phyloP scores from a whole-genome alignment of 2,888 invertebrate genomes.

The Ypsolopha sequella region DNA sequence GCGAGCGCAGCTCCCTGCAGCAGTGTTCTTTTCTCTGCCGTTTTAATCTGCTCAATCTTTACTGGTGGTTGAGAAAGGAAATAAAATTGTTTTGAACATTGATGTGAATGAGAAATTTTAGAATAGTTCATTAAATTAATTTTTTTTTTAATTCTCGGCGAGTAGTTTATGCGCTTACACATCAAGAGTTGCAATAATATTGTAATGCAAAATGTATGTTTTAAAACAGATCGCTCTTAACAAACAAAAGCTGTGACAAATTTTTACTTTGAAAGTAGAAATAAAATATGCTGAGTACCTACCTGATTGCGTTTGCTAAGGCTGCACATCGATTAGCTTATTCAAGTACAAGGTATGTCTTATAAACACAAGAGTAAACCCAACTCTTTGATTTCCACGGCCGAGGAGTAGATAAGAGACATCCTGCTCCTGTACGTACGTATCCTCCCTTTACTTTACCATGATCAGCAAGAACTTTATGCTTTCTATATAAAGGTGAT shows the following conservation, averaged over 20 bases:
- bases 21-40: conserved; percentile 24
- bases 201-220: no score
- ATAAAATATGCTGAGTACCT: no score
- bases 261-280: no score
- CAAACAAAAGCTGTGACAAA: no score
- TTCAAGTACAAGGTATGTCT: not conserved
- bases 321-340: not conserved
- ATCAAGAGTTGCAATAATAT: no score
- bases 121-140: no score
- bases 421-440: conserved; percentile 28
- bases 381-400: conserved; percentile 27
- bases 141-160: no score
- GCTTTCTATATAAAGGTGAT: not conserved
- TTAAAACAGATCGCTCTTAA: no score
- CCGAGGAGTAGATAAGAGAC: conserved; percentile 31
- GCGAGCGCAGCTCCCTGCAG: conserved; percentile 33
- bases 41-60: not conserved
- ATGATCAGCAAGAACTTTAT: no score
- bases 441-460: conserved; percentile 12
- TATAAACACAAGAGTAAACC: not conserved
- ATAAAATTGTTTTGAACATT: no score
- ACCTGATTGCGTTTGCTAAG: not conserved
- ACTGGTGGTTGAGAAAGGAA: not conserved
- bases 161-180: no score
- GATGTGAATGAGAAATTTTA: no score